Evolutionary conservation across 1,140 invertebrate species (phyloP).

Genomic region (Achatina immaculata): DNA sequence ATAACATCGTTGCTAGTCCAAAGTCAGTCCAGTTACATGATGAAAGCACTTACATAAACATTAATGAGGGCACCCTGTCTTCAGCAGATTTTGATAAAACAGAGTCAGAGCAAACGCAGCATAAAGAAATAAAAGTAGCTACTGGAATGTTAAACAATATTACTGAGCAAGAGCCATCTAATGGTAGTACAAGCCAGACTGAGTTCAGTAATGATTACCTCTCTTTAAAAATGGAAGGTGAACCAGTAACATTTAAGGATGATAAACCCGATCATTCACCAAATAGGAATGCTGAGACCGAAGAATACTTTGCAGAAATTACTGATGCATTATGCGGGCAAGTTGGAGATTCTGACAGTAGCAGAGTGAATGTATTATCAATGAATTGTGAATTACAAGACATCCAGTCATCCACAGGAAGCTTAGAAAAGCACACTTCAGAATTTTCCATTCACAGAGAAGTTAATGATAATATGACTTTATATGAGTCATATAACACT

Average conservation of each 20-base stretch:
- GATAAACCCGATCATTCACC: neutral
- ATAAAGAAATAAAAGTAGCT: neutral
- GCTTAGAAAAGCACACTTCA: no score
- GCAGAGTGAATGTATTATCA: neutral
- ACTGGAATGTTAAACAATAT: neutral
- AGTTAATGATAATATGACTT: neutral
- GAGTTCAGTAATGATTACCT: neutral
- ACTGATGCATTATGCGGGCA: neutral
- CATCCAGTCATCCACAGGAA: no score
- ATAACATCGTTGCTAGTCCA: neutral
- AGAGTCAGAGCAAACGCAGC: neutral
- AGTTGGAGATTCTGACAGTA: neutral
- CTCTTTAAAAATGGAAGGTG: neutral
- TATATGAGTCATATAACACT: neutral
- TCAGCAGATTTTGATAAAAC: neutral
- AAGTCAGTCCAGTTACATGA: neutral
- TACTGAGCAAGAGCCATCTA: neutral
- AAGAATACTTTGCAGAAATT: no score
- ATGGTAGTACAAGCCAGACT: no score
- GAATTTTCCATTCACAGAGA: neutral
- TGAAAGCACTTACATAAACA: neutral
- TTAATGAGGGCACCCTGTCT: no score
- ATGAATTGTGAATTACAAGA: neutral
- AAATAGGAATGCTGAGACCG: neutral
- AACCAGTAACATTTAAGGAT: neutral